These are phyloP conservation scores for Panulirus ornatus DNA, from an alignment of 1,140 invertebrate species.

Conservation along the genomic window DNA sequence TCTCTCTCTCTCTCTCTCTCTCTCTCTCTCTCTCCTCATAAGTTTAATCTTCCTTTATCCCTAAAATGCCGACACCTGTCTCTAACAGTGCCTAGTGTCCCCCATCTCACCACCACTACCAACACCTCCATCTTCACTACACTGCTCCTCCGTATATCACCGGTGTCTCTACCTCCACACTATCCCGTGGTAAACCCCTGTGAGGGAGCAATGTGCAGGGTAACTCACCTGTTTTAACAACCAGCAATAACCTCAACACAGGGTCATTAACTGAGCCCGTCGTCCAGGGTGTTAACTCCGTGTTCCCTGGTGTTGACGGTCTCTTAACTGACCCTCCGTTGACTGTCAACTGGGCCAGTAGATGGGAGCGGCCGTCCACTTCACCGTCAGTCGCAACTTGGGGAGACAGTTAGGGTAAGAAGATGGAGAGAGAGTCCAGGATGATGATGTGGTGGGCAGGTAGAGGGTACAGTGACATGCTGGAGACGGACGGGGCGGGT, in stretches of 20 bases:
- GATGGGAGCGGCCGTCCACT: neutral
- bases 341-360: neutral
- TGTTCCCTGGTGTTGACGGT: neutral
- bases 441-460: neutral
- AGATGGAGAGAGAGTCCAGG: neutral
- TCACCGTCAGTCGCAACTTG: too few species aligned
- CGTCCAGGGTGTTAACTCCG: neutral
- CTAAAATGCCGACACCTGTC: too few species aligned
- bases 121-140: too few species aligned
- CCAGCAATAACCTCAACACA: neutral
- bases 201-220: too few species aligned
- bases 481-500: neutral
- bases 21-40: neutral
- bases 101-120: too few species aligned
- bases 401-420: neutral
- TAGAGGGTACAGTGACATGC: constrained; percentile 11
- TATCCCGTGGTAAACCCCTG: too few species aligned
- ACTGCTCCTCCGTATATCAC: too few species aligned
- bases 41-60: too few species aligned
- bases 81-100: too few species aligned
- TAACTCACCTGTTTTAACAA: neutral
- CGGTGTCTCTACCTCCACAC: too few species aligned
- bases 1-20: neutral
- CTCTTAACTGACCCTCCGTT: neutral
- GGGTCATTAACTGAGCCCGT: neutral